Evolutionary conservation across 2,113 vertebrate species (phyloP).

Genomic region (Gallinago undulata): DNA sequence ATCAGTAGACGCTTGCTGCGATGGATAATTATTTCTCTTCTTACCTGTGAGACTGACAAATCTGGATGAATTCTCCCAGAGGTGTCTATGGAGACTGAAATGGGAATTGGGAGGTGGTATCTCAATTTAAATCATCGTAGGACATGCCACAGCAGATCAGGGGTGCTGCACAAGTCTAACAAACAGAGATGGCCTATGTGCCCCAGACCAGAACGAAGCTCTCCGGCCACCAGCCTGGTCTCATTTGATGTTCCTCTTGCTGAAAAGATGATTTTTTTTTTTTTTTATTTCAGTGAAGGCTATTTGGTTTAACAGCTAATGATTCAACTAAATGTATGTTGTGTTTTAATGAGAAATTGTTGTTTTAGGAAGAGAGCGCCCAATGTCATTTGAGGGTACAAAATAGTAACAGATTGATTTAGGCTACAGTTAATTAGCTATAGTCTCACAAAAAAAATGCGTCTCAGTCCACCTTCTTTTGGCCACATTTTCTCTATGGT

Average conservation of each 20-base stretch:
- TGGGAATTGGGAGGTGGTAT: not conserved
- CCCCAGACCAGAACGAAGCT: not conserved
- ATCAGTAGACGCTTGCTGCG: not conserved
- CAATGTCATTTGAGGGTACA: not conserved
- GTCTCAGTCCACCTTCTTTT: not conserved
- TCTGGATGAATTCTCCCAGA: not conserved
- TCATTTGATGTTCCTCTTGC: not conserved
- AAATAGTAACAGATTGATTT: not conserved
- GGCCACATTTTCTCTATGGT: not conserved
- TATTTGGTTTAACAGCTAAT: not conserved
- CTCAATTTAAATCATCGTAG: not conserved
- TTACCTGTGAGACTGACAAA: not conserved
- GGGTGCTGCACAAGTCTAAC: not conserved
- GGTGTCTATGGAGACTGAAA: not conserved
- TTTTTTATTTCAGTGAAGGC: not conserved
- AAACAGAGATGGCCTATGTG: not conserved
- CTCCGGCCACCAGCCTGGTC: not conserved
- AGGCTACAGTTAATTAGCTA: not conserved
- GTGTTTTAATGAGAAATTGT: not conserved
- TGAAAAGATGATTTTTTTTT: not conserved
- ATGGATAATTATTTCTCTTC: not conserved
- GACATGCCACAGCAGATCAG: not conserved
- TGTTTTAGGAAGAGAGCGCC: not conserved
- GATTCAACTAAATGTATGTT: not conserved
- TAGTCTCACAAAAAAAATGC: not conserved